These are phyloP conservation scores for Regulus satrapa DNA, from an alignment of 2,113 vertebrate species.

Conservation along the genomic window DNA sequence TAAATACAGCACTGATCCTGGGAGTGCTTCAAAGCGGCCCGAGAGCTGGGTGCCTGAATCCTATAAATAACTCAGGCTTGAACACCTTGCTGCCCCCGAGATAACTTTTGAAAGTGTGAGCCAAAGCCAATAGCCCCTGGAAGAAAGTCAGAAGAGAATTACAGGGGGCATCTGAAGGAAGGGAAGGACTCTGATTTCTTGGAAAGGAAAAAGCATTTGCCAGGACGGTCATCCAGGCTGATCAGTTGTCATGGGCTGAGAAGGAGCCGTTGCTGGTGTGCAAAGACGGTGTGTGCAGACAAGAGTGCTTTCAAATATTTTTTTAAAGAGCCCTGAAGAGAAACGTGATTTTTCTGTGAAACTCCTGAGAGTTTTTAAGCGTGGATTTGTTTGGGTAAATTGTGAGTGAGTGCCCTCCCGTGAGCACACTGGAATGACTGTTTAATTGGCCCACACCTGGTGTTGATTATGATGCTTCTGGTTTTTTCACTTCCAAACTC, in stretches of 20 bases:
- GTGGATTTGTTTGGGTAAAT: conserved; percentile 59
- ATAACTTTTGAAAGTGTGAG: neutral
- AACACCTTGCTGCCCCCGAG: neutral
- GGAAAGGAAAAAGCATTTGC: neutral
- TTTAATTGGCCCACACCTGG: conserved; percentile 68
- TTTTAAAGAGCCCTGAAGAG: conserved; percentile 57
- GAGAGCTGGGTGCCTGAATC: neutral
- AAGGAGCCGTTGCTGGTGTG: neutral
- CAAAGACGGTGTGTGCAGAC: conserved; percentile 6
- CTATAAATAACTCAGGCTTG: conserved; percentile 28
- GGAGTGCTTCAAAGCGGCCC: conserved; percentile 11
- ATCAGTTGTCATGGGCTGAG: neutral
- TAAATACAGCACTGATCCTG: neutral
- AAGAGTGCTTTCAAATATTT: conserved; percentile 4
- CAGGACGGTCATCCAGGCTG: neutral
- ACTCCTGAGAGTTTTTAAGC: conserved; percentile 61
- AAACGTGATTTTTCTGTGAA: conserved; percentile 40
- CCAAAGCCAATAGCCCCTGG: neutral
- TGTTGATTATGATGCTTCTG: conserved; percentile 36
- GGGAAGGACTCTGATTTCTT: neutral
- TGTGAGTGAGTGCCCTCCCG: conserved; percentile 54
- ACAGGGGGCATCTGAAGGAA: neutral
- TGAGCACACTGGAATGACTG: conserved; percentile 19
- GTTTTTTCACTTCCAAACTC: neutral
- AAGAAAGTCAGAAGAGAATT: neutral